Base-by-base conservation (phyloP, 2,113 vertebrate genomes). In the Hippopotamus amphibius region DNA sequence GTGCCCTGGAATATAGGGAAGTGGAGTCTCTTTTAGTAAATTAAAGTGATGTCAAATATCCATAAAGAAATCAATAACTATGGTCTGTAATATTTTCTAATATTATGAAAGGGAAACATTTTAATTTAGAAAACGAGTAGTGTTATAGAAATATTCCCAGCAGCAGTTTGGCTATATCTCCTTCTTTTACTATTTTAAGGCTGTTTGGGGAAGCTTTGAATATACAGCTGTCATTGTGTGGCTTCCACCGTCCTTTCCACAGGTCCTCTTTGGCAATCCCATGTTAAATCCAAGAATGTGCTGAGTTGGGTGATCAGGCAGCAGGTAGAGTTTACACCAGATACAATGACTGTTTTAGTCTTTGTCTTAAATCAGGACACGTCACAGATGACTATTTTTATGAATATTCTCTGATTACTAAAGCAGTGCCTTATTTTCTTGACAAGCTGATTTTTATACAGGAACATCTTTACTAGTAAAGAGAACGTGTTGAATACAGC, bases 141-240 rank as follows among this genome's bases (percentile, higher is more conserved):
- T 79, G n/a, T 41, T 86, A 37, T 66, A 21, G 30, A 89, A 68
- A 69, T 95, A 86, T 74, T 74, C 26, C 26, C 57, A 90, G 17
- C 10, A 86, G 55, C 33, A 87, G 48, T 93, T 84, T 86, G 5
- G 46, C 65, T 91, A 93, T 50, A 55, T 72, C 86, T 55, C 41
- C 30, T 76, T 90, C 16, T 72, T 93, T 89, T 83, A 63, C 43
- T 93, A 77, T 76, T 97, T 95, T 71, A 81, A 94, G 41, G 53
- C 46, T 94, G 69, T 92, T 61, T 86, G 0, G 33, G 48, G 57
- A 92, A 93, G 14, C 41, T 66, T 48, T 83, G 79, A 76, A 33
- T 76, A 85, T 61, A 79, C 14, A 82, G 11, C 13, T 7, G 0
- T 81, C 53, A 26, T 26, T 57, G 53, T 41, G 53, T 41, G n/a